Evolutionary conservation across 2,888 invertebrate species (phyloP).

Genomic region (Portevinia maculata): DNA sequence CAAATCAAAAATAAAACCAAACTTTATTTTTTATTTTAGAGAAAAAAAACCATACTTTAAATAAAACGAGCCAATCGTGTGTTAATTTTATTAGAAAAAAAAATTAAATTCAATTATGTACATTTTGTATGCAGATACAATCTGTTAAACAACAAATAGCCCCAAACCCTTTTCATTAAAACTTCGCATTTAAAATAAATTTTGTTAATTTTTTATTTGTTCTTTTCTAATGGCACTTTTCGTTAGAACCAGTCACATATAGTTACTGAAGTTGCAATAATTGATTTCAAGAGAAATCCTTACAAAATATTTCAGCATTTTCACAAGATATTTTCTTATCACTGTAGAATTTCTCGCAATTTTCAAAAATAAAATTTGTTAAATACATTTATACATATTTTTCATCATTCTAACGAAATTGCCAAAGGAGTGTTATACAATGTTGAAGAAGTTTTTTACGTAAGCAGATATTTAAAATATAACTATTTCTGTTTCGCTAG

Average conservation of each 20-base stretch:
- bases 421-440: constrained; percentile 23
- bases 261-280: background rate
- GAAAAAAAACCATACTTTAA: constrained; percentile 43
- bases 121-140: constrained; percentile 64
- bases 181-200: constrained; percentile 42
- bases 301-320: background rate
- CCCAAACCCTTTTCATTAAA: constrained; percentile 52
- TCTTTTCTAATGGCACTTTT: constrained; percentile 60
- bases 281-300: background rate
- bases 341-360: constrained; percentile 1
- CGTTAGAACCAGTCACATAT: constrained; percentile 48
- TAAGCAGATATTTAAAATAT: too few species aligned
- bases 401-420: constrained; percentile 49
- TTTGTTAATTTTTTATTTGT: background rate
- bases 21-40: constrained; percentile 23
- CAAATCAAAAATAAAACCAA: constrained; percentile 23
- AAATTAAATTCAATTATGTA: constrained; percentile 49
- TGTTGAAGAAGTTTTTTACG: constrained; percentile 10
- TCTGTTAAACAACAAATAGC: constrained; percentile 27
- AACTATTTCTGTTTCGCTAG: too few species aligned
- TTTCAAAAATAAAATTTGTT: constrained; percentile 13
- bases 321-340: background rate
- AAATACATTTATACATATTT: constrained; percentile 19
- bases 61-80: constrained; percentile 51
- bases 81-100: constrained; percentile 35